A percentile compares a stretch with the other conserved stretches of the same genome.
Evolutionary conservation across 1,140 invertebrate species (phyloP).

Genomic region (Drosophila pruinosa): DNA sequence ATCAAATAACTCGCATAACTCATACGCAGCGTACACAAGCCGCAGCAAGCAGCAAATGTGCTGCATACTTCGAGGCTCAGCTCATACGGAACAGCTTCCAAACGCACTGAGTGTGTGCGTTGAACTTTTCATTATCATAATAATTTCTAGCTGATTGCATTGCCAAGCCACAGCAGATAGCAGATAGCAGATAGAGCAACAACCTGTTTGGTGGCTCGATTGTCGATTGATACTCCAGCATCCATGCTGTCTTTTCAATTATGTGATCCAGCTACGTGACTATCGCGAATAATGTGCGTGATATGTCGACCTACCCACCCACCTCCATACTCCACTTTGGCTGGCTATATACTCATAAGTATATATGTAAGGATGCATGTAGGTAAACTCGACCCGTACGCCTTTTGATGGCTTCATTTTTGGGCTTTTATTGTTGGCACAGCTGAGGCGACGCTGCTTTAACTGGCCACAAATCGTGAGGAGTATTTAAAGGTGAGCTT

Average conservation of each 20-base stretch:
- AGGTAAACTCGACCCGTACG: slow-evolving; percentile 29
- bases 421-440: slow-evolving; percentile 26
- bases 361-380: background rate
- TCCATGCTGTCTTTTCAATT: slow-evolving; percentile 77
- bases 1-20: slow-evolving; percentile 71
- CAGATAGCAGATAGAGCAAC: slow-evolving; percentile 24
- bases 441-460: slow-evolving; percentile 29
- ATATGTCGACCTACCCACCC: background rate
- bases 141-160: slow-evolving; percentile 79
- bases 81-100: slow-evolving; percentile 46
- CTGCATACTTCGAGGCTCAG: slow-evolving; percentile 23
- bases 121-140: slow-evolving; percentile 75
- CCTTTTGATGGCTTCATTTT: slow-evolving; percentile 65
- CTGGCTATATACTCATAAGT: background rate
- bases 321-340: background rate
- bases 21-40: slow-evolving; percentile 51
- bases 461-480: slow-evolving; percentile 37
- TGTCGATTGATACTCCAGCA: slow-evolving; percentile 55
- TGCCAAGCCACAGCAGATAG: slow-evolving; percentile 19
- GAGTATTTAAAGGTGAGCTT: slow-evolving; percentile 61
- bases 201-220: slow-evolving; percentile 53
- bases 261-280: slow-evolving; percentile 71
- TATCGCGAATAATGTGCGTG: slow-evolving; percentile 63
- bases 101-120: slow-evolving; percentile 4
- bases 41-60: background rate